phyloP scores from a whole-genome alignment of 2,113 vertebrate genomes.

The Carettochelys insculpta region DNA sequence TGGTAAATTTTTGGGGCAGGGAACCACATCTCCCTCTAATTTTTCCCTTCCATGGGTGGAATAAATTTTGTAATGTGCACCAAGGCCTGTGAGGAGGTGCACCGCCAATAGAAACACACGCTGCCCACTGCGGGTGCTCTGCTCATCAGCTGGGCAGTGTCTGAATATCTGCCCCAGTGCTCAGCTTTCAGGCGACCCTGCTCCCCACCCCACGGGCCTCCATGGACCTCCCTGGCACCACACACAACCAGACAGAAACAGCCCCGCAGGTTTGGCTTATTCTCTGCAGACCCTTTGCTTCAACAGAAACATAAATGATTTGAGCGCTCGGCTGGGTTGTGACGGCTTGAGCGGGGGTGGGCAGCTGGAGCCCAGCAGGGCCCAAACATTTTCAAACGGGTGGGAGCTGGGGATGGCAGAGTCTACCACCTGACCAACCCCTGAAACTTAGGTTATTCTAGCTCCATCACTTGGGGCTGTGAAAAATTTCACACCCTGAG shows the following conservation, averaged over 20 bases:
- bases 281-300: neutral
- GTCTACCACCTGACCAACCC: neutral
- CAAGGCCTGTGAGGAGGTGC: too few species aligned
- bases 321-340: neutral
- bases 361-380: neutral
- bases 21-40: too few species aligned
- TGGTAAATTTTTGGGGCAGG: neutral
- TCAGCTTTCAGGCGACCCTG: too few species aligned
- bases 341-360: neutral
- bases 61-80: too few species aligned
- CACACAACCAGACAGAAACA: neutral
- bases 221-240: rapidly evolving
- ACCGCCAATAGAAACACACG: too few species aligned
- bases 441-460: neutral
- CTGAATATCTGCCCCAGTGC: too few species aligned
- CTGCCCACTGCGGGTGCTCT: too few species aligned
- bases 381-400: neutral
- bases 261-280: neutral
- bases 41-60: too few species aligned
- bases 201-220: neutral
- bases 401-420: neutral
- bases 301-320: neutral
- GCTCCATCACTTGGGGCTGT: too few species aligned
- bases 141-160: too few species aligned
- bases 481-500: neutral